Evolutionary conservation across 2,888 invertebrate species (phyloP).

Genomic region (Myathropa florea): DNA sequence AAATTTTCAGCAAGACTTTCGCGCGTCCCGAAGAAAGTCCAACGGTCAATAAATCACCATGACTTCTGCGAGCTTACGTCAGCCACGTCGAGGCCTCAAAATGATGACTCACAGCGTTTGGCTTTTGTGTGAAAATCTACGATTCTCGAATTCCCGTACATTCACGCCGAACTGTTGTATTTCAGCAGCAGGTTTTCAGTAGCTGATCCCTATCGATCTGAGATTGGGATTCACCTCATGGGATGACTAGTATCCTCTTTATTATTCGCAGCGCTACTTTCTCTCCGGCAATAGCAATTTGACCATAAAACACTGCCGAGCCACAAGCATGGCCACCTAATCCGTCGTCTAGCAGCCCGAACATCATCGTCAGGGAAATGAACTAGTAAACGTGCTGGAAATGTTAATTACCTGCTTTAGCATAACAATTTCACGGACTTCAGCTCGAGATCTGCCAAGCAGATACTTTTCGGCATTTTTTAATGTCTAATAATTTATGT

Average conservation of each 20-base stretch:
- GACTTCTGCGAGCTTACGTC: not conserved
- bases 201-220: not conserved
- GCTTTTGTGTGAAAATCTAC: not conserved
- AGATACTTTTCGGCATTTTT: constrained; percentile 46
- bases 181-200: not conserved
- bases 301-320: not conserved
- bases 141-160: not conserved
- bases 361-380: not conserved
- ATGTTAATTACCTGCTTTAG: constrained; percentile 18
- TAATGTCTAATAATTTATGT: constrained; percentile 34
- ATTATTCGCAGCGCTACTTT: constrained; percentile 43
- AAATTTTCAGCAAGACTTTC: too few relatives aligned
- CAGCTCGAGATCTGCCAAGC: not conserved
- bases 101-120: not conserved
- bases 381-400: constrained; percentile 26
- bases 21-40: not conserved
- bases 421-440: constrained; percentile 13
- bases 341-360: not conserved
- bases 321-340: not conserved
- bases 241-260: not conserved
- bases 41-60: not conserved
- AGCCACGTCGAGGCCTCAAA: not conserved
- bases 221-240: not conserved
- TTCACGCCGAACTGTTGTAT: not conserved
- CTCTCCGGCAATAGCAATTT: constrained; percentile 5